phyloP scores from a whole-genome alignment of 2,797 vertebrate species.

The Poeciliopsis paucimaculata region DNA sequence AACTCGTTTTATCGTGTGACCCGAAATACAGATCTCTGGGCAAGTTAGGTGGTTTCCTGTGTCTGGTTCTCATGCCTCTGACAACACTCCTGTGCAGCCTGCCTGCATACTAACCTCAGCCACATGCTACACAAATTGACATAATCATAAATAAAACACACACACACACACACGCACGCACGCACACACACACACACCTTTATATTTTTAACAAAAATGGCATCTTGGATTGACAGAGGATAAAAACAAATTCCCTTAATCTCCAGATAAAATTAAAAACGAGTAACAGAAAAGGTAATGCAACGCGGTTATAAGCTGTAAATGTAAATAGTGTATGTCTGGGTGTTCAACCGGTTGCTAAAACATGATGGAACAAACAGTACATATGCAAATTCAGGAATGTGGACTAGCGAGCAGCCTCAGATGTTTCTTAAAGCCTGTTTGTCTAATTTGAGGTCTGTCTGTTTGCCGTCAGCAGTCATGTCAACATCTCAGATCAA shows the following conservation, averaged over 20 bases:
- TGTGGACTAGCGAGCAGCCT: background rate
- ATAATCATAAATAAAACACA: background rate
- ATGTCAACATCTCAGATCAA: background rate
- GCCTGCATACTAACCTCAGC: conserved; percentile 19
- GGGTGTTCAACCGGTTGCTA: background rate
- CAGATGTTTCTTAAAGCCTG: background rate
- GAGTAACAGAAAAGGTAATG: background rate
- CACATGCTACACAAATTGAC: background rate
- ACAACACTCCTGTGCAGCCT: background rate
- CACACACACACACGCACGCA: background rate
- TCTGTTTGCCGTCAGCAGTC: background rate
- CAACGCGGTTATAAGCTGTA: background rate
- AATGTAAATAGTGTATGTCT: background rate
- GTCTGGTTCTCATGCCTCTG: conserved; percentile 22
- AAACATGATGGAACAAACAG: background rate
- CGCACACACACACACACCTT: background rate
- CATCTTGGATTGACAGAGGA: background rate
- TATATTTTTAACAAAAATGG: background rate
- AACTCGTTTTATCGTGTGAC: conserved; percentile 4
- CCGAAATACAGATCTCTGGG: conserved; percentile 2
- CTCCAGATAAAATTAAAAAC: background rate
- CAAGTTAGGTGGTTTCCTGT: conserved; percentile 66
- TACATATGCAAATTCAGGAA: background rate
- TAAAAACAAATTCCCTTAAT: background rate
- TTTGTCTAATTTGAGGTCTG: background rate